Conservation (phyloP, 2,113 vertebrate genomes). For the Catagonus wagneri region DNA sequence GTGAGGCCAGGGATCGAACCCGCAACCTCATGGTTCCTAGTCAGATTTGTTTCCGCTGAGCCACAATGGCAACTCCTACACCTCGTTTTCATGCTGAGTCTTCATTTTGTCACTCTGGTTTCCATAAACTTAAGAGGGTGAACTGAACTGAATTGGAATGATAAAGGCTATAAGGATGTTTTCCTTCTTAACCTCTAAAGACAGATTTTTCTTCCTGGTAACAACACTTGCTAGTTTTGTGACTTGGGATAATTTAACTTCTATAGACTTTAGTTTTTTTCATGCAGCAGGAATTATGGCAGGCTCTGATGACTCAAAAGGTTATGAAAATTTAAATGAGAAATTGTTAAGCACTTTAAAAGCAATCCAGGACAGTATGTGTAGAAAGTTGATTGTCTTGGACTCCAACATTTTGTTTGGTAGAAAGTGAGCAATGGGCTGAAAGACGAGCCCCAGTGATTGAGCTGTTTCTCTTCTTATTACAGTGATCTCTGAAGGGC, state of each 20-base stretch:
- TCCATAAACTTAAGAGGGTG: conserved; percentile 4
- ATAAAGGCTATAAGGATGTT: conserved; percentile 5
- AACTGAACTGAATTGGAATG: conserved; percentile 44
- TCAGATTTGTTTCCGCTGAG: no score
- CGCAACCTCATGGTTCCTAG: no score
- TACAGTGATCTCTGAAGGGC: conserved; percentile 74
- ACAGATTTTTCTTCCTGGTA: conserved; percentile 45
- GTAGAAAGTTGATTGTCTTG: background rate
- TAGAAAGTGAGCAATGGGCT: conserved; percentile 28
- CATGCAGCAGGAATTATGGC: background rate
- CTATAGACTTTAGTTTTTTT: conserved; percentile 10
- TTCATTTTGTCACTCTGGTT: conserved; percentile 37
- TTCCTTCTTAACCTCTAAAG: conserved; percentile 32
- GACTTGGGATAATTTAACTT: conserved; percentile 48
- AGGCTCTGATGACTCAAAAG: background rate
- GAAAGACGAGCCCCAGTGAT: conserved; percentile 13
- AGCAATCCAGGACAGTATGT: background rate
- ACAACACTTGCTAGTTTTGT: background rate
- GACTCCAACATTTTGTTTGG: background rate
- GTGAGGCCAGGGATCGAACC: no score
- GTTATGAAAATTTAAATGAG: conserved; percentile 58
- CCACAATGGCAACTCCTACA: no score
- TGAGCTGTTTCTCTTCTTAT: conserved; percentile 65
- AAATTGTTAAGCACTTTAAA: conserved; percentile 55
- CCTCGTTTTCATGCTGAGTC: conserved; percentile 1